These are phyloP conservation scores for Trogon melanurus DNA, from an alignment of 2,113 vertebrate species.

Conservation along the genomic window DNA sequence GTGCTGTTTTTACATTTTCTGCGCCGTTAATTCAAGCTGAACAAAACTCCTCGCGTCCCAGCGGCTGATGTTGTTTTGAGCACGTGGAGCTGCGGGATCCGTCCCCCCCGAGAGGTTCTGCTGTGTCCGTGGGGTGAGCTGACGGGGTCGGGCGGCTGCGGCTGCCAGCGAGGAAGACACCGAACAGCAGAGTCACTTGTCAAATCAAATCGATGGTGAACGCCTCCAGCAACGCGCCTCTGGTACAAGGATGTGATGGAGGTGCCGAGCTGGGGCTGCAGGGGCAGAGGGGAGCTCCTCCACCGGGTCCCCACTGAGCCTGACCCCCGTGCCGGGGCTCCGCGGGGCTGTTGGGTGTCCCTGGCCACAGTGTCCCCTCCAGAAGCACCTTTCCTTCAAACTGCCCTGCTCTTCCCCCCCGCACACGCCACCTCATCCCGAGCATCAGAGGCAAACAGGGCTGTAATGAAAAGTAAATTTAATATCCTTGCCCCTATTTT, in stretches of 20 bases:
- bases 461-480: not conserved
- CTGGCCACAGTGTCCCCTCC: accelerated
- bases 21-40: accelerated
- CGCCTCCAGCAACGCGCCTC: not conserved
- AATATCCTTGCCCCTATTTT: not conserved
- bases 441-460: not conserved
- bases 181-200: not conserved
- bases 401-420: not conserved
- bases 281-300: no score
- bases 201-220: not conserved
- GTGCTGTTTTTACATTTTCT: not conserved
- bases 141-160: accelerated
- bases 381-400: not conserved
- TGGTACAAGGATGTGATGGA: not conserved
- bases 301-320: not conserved
- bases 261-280: not conserved
- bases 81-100: not conserved
- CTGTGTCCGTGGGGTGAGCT: no score
- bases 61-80: accelerated
- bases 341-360: accelerated
- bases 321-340: accelerated
- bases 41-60: accelerated
- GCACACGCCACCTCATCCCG: not conserved
- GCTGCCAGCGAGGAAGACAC: not conserved
- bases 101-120: not conserved